A percentile compares a stretch with the other conserved stretches of the same genome.
These are phyloP conservation scores for Aphelinus certus DNA, from an alignment of 1,140 invertebrate species.

Conservation along the genomic window DNA sequence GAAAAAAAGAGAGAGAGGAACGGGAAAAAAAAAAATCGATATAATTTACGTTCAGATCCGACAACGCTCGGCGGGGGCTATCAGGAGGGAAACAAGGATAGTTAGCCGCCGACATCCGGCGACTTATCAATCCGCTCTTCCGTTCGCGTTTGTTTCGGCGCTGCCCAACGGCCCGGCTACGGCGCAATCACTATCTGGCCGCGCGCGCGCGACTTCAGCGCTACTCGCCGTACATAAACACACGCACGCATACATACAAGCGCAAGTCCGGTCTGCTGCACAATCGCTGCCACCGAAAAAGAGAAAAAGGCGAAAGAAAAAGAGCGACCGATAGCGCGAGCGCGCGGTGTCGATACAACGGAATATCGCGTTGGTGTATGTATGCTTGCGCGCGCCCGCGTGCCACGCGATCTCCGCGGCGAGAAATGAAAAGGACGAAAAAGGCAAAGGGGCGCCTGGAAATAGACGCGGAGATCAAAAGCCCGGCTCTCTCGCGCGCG, in stretches of 20 bases:
- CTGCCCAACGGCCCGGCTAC: too few relatives aligned
- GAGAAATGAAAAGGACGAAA: neutral
- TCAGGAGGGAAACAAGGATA: slow-evolving; percentile 44
- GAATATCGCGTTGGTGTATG: too few relatives aligned
- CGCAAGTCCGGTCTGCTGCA: neutral
- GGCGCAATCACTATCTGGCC: too few relatives aligned
- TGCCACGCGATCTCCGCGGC: neutral
- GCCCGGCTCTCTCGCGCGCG: neutral
- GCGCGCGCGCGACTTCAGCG: too few relatives aligned
- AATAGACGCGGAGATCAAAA: too few relatives aligned
- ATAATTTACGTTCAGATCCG: slow-evolving; percentile 30
- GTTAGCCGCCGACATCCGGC: slow-evolving; percentile 58
- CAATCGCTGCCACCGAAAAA: neutral
- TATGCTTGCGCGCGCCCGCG: too few relatives aligned
- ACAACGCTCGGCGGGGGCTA: neutral
- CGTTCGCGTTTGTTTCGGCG: slow-evolving; percentile 43
- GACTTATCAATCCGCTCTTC: slow-evolving; percentile 61
- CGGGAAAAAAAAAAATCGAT: slow-evolving; percentile 12
- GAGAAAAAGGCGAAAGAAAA: too few relatives aligned
- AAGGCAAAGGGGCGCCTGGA: too few relatives aligned
- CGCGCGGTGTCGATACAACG: too few relatives aligned
- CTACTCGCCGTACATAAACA: too few relatives aligned
- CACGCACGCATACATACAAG: too few relatives aligned
- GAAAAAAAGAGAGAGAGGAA: neutral
- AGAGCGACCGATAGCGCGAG: too few relatives aligned